These are phyloP conservation scores for Hydractinia echinata DNA, from an alignment of 30 jellyfish, hydroid and myxozoan species.

Conservation along the genomic window DNA sequence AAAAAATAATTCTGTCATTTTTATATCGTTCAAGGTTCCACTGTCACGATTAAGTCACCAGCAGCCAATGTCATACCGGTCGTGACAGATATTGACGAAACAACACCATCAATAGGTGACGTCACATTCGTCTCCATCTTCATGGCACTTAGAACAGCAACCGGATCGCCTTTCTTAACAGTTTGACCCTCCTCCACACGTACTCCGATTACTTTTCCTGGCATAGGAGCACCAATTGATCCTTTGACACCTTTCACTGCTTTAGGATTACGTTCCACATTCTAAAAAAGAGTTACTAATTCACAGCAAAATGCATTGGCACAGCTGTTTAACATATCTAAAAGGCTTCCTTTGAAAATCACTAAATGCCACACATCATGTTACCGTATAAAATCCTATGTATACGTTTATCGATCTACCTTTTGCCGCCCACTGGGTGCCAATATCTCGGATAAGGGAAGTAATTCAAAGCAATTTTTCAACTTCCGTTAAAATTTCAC, in stretches of 20 bases:
- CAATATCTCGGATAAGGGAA: too few species aligned
- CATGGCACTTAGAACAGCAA: conserved; percentile 95
- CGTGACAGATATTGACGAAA: conserved; percentile 56
- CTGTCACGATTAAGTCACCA: conserved; percentile 82
- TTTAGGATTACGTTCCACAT: conserved; percentile 84
- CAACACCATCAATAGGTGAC: conserved; percentile 89
- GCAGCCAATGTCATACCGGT: conserved; percentile 74
- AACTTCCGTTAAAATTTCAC: too few species aligned
- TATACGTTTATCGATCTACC: too few species aligned
- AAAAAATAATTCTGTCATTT: too few species aligned
- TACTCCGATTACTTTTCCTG: conserved; percentile 94
- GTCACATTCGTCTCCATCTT: conserved; percentile 98
- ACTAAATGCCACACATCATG: too few species aligned
- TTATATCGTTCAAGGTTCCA: conserved; percentile 44
- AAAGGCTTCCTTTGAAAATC: too few species aligned
- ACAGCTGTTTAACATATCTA: too few species aligned
- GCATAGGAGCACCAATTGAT: conserved; percentile 99
- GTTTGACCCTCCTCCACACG: conserved; percentile 88
- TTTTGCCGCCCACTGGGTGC: too few species aligned
- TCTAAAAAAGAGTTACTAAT: conserved; percentile 40
- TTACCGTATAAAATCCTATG: too few species aligned
- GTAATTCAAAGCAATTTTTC: too few species aligned
- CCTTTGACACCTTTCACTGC: conserved; percentile 91
- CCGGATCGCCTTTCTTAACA: conserved; percentile 90
- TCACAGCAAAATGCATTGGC: background rate